Evolutionary conservation across 1,140 invertebrate genomes (phyloP), one percentile per base, ranked within the genome.

Genomic region (Olivierus martensii): DNA sequence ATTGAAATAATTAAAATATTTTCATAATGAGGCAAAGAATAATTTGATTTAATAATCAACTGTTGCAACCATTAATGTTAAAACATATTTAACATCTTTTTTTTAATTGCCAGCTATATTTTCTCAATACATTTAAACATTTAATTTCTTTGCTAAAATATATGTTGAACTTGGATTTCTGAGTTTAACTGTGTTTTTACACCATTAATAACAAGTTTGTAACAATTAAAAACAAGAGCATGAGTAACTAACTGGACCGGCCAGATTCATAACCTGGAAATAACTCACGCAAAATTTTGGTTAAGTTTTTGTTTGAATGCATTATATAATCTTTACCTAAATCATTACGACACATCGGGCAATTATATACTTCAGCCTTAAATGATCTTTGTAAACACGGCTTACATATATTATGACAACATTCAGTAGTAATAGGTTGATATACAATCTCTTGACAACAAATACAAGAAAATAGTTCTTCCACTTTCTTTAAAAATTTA

Each of bases 401-500:
- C 61, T 71, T 69, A 64, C 86, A 90, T 53, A 87, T 77, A 62
- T 84, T 89, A 62, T 90, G 87, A 42, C 67, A 64, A 59, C 86
- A 89, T 4, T 72, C 67, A 3, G 81, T 83, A 0, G 85, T 87
- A 3, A 88, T 70, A 1, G 85, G 85, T 55, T 78, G 73, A 49
- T 70, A 78, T 0, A 82, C 77, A 4, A 89, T 57, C 46, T 84
- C 82, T 65, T 85, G 81, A 63, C 87, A 90, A 59, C 84, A 87
- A 38, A 83, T 80, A 63, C 87, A 90, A 2, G 74, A 73, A 66
- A 89, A 88, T 22, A 71, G 59, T 63, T 81, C 76, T 56, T 78
- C 73, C 3, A 85, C 74, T 60, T 77, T 76, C 21, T 74, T 72
- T 14, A 82, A 67, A 61, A 84, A 83, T 57, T 74, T 71, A 77